Base-by-base conservation (phyloP, 2,797 vertebrate genomes). In the Rhyacichthys aspro region DNA sequence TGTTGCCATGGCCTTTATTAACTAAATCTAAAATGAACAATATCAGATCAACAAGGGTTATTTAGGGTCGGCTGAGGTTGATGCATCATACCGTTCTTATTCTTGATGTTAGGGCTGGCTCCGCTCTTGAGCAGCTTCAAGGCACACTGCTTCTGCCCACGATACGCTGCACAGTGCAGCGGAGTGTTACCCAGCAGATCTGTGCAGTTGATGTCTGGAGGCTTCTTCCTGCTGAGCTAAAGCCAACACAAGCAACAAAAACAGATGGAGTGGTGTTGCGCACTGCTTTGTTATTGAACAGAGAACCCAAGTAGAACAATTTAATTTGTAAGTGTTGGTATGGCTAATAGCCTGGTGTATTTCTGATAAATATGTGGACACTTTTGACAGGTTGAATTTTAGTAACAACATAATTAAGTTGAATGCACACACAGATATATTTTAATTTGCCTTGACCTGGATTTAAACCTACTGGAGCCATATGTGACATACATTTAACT, bases 121-220 rank as follows among this genome's bases (percentile, higher is more conserved):
- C 95, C 94, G 23, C 86, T 92, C 89, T 91, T 95, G 0, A 99
- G 92, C 76, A 98, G 95, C 76, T 94, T 96, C 65, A 95, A 58
- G 52, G 94, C 96, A 65, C 95, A 96, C 8, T 93, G 94, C 70
- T 90, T 96, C 76, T 97, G 95, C 28, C 94, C 95, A 14, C 96
- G 94, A 85, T 98, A 98, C 0, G 95, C 95, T 9, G 96, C 95
- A 49, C 95, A 98, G 68, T 99, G 97, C 76, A 98, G 81, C 0
- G 97, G 96, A 0, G 97, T 98, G 82, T 98, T 99, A 38, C 96
- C 97, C 90, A 98, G 82, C 79, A 95, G 94, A 83, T 99, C 97
- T 1, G 81, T 91, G 77, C 96, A 98, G 86, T 94, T 93, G 55
- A 98, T 92, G 69, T 95, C 88, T 33, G 95, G 95, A 44, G 94